Evolutionary conservation across 2,113 vertebrate genomes (phyloP).

Genomic region (Ceratotherium simum): DNA sequence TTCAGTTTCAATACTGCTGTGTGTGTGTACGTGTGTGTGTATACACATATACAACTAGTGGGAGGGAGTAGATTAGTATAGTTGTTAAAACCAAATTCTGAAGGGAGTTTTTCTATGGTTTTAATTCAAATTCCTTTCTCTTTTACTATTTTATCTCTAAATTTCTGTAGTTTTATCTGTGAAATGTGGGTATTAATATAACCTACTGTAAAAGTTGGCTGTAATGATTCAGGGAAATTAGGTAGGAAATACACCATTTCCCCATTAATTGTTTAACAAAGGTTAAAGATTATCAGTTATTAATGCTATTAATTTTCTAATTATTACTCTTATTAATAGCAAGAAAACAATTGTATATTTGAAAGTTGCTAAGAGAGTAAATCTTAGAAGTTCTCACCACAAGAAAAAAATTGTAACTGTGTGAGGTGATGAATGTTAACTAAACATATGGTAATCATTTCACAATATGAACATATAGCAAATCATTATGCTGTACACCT

Average conservation of each 20-base stretch:
- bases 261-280: neutral
- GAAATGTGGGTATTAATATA: neutral
- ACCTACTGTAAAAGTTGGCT: neutral
- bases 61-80: neutral
- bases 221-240: neutral
- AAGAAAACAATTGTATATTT: neutral
- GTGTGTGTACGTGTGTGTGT: accelerated
- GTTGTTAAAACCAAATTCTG: neutral
- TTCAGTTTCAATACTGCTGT: neutral
- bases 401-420: neutral
- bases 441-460: neutral
- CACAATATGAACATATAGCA: neutral
- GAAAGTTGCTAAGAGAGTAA: neutral
- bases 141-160: neutral
- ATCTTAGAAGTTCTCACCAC: neutral
- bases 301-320: neutral
- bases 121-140: neutral
- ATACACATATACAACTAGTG: accelerated
- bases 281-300: neutral
- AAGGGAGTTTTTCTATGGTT: neutral
- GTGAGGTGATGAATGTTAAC: neutral
- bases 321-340: neutral
- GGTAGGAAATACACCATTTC: neutral
- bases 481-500: neutral
- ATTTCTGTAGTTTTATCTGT: neutral